Conservation (phyloP, 2,888 invertebrate species). For the Dryobotodes eremita region DNA sequence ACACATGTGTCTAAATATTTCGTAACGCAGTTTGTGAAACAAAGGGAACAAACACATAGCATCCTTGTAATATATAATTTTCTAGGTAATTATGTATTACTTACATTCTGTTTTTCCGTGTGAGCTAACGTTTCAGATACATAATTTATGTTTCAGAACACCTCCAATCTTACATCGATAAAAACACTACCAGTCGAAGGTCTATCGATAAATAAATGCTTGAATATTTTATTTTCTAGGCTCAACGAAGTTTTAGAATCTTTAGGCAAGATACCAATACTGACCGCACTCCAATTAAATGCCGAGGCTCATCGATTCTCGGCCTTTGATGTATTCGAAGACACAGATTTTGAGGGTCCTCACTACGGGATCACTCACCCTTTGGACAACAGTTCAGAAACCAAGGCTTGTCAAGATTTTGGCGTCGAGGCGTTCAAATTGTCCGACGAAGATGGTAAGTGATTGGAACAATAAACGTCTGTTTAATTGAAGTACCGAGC, state of each 20-base stretch:
- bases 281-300: conserved; percentile 93
- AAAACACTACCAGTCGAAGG: conserved; percentile 1
- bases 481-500: conserved; percentile 29
- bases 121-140: conserved; percentile 19
- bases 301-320: conserved; percentile 92
- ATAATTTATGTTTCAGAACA: conserved; percentile 29
- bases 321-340: conserved; percentile 91
- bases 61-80: conserved; percentile 24
- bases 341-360: conserved; percentile 87
- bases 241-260: conserved; percentile 94
- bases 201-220: conserved; percentile 22
- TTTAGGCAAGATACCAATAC: conserved; percentile 95
- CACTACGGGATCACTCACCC: conserved; percentile 83
- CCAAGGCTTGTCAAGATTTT: conserved; percentile 82
- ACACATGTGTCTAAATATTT: conserved; percentile 45
- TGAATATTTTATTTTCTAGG: conserved; percentile 83
- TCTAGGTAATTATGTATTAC: neutral
- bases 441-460: conserved; percentile 88
- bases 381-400: conserved; percentile 83
- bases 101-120: conserved; percentile 24
- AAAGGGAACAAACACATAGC: conserved; percentile 39
- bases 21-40: conserved; percentile 40
- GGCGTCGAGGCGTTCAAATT: conserved; percentile 87
- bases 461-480: conserved; percentile 38
- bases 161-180: conserved; percentile 13